A percentile compares a stretch with the other conserved stretches of the same genome.
phyloP scores from a whole-genome alignment of 2,888 invertebrate species.

The Aleiodes alternator region DNA sequence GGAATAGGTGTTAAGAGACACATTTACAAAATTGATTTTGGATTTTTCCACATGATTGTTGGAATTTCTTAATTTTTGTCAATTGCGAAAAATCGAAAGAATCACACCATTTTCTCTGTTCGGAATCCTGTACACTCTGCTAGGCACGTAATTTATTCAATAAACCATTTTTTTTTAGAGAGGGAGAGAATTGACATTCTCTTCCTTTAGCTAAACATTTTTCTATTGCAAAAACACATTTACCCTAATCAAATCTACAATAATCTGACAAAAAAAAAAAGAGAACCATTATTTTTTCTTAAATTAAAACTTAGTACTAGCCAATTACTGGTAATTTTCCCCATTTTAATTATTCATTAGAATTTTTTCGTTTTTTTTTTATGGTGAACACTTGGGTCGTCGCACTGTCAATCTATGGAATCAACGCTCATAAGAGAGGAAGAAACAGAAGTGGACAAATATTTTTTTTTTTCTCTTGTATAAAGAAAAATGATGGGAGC shows the following conservation, averaged over 20 bases:
- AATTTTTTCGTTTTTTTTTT: background rate
- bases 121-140: background rate
- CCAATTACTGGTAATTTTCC: conserved; percentile 1
- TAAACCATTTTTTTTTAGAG: background rate
- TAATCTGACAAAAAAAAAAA: conserved; percentile 7
- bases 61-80: too few species aligned
- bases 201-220: background rate
- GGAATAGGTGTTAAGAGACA: too few species aligned
- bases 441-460: background rate
- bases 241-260: background rate
- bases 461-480: background rate
- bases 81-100: too few species aligned
- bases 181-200: background rate
- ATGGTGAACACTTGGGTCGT: conserved; percentile 22
- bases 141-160: background rate
- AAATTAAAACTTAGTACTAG: conserved; percentile 19
- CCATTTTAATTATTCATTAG: background rate
- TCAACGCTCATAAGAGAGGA: conserved; percentile 10
- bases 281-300: background rate
- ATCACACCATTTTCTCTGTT: too few species aligned
- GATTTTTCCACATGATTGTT: too few species aligned
- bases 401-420: background rate
- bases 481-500: background rate
- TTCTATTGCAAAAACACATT: conserved; percentile 22
- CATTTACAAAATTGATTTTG: too few species aligned